Evolutionary conservation across 2,113 vertebrate genomes (phyloP), one percentile per base, ranked within the genome.

Genomic region (Hypocryptadius cinnamomeus): DNA sequence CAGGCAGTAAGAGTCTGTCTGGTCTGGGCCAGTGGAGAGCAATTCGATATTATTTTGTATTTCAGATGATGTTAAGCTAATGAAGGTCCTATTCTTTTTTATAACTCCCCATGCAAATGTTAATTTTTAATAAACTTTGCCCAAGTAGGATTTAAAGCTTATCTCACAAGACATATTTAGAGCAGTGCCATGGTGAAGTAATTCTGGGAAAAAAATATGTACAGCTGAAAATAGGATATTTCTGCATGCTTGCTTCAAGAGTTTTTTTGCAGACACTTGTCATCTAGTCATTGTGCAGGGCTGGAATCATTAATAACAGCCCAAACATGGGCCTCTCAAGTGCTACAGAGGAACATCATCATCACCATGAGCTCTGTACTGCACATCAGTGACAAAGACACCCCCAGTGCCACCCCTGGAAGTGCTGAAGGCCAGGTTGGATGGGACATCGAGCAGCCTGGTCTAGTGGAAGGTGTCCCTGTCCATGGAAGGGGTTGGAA

Each of bases 71-170:
- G 93, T 94, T 92, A 90, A 78, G 70, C 79, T 95, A 97, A 97
- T 92, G 89, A 95, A 92, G 85, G 84, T 37, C 92, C 89, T 88
- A 92, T 95, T 89, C 70, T 87, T 82, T 81, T 78, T 77, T 76
- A 45, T 81, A 94, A 85, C 80, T 71, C 77, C 80, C 87, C 90
- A 82, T 96, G 92, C 86, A 96, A 94, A 97, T 96, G 96, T 97
- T 97, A 97, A 97, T 95, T 97, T 97, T 97, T 96, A 97, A 97
- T 96, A 96, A 97, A 97, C 94, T 96, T 96, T 95, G 77, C 93
- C 95, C 93, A 95, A 96, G 95, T 86, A 95, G 96, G 96, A 96
- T 96, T 97, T 97, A 96, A 96, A 94, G 93, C 97, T 97, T 97
- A 97, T 97, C 97, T 97, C 94, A 66, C 79, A 92, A 95, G 95